Percentiles rank a stretch among this genome's conserved stretches.
phyloP scores from a whole-genome alignment of 1,140 invertebrate genomes.

The Cotesia glomerata region DNA sequence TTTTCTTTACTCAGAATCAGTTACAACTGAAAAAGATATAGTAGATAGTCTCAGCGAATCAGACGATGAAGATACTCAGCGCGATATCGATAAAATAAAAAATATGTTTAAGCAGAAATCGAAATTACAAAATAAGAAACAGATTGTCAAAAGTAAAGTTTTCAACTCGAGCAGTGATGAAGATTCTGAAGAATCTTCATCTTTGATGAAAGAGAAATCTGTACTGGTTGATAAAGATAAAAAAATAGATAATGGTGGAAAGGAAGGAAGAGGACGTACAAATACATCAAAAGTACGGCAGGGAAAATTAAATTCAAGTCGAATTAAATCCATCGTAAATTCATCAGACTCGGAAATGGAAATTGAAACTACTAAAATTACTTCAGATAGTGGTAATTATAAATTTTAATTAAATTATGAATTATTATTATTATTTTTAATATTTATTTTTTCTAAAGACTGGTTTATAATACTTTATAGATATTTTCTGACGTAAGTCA shows the following conservation, averaged over 20 bases:
- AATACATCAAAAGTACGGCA: no score
- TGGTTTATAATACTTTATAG: no score
- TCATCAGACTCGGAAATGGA: conserved; percentile 40
- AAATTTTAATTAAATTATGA: conserved; percentile 10
- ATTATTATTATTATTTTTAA: neutral
- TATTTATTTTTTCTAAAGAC: no score
- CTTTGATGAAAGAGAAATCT: neutral
- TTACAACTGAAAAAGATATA: neutral
- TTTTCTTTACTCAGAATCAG: conserved; percentile 20
- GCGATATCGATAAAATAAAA: conserved; percentile 44
- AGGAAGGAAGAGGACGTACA: no score
- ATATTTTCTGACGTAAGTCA: no score
- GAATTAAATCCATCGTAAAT: conserved; percentile 31
- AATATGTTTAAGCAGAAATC: conserved; percentile 35
- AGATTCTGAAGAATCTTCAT: conserved; percentile 14
- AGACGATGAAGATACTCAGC: conserved; percentile 28
- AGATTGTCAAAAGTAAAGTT: neutral
- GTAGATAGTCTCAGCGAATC: conserved; percentile 36
- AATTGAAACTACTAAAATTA: conserved; percentile 15
- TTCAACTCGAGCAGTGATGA: conserved; percentile 29
- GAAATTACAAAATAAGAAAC: neutral
- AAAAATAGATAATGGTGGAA: neutral
- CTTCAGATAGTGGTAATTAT: conserved; percentile 6
- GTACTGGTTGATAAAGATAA: neutral
- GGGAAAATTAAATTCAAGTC: conserved; percentile 32